A percentile compares a stretch with the other conserved stretches of the same genome.
These are phyloP conservation scores for Struthidea cinerea DNA, from an alignment of 2,113 vertebrate genomes.

Conservation along the genomic window DNA sequence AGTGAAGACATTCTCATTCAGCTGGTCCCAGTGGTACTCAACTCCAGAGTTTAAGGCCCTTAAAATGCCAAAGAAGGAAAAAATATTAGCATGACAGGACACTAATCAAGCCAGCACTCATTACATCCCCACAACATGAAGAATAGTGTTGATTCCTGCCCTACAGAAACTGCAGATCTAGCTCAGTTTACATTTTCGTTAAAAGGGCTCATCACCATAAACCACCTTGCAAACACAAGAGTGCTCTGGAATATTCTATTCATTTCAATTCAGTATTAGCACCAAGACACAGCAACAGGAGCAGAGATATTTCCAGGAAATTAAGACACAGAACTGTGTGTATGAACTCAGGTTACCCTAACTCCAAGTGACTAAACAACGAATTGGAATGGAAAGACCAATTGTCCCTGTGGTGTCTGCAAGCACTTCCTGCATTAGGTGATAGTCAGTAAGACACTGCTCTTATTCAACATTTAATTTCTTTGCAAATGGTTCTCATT, in stretches of 20 bases:
- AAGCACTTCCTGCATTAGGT: neutral
- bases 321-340: neutral
- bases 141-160: neutral
- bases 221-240: neutral
- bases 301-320: neutral
- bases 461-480: neutral
- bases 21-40: constrained; percentile 89
- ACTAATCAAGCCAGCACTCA: neutral
- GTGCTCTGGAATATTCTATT: neutral
- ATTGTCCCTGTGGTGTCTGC: neutral
- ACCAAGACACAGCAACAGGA: neutral
- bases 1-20: constrained; percentile 86
- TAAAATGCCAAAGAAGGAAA: constrained; percentile 60
- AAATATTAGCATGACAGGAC: neutral
- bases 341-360: constrained; percentile 30
- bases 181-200: neutral
- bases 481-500: neutral
- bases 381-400: neutral
- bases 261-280: neutral
- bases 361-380: neutral
- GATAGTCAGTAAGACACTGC: neutral
- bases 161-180: neutral
- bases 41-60: constrained; percentile 90
- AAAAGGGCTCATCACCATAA: neutral
- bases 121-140: neutral